These are phyloP conservation scores for Philereme vetulata DNA, from an alignment of 2,888 invertebrate species.

Conservation along the genomic window DNA sequence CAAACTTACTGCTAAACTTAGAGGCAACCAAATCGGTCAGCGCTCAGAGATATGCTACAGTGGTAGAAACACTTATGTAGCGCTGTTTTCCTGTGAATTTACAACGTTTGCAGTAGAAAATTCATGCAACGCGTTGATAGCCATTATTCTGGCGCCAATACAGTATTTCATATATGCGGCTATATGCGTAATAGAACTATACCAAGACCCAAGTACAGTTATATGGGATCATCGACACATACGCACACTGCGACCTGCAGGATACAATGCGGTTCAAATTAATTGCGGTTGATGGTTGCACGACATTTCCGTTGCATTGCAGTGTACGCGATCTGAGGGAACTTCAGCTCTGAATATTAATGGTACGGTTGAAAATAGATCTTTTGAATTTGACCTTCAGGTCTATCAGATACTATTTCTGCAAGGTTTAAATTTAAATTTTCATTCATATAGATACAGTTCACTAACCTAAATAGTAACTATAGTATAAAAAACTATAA, in stretches of 20 bases:
- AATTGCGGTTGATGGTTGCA: constrained; percentile 55
- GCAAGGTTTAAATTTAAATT: too few relatives aligned
- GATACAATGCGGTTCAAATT: constrained; percentile 61
- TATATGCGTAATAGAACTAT: constrained; percentile 2
- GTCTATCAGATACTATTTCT: constrained; percentile 4
- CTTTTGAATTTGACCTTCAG: neutral
- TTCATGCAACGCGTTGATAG: constrained; percentile 15
- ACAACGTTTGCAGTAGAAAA: constrained; percentile 2
- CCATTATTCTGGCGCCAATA: constrained; percentile 14
- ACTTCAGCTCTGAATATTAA: constrained; percentile 2
- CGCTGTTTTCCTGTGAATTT: too few relatives aligned
- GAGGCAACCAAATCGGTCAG: too few relatives aligned
- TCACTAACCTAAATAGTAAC: too few relatives aligned
- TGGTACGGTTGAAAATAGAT: constrained; percentile 1
- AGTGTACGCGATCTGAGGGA: constrained; percentile 18
- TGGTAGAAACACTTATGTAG: too few relatives aligned
- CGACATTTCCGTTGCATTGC: constrained; percentile 55
- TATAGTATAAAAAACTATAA: too few relatives aligned
- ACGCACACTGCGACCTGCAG: constrained; percentile 35
- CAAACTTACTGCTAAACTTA: too few relatives aligned
- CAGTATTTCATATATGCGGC: too few relatives aligned
- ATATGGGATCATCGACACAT: constrained; percentile 26
- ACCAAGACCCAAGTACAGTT: constrained; percentile 20
- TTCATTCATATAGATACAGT: too few relatives aligned
- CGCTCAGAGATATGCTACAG: too few relatives aligned